Evolutionary conservation across 2,113 vertebrate genomes (phyloP).

Genomic region (Caranx ignobilis): DNA sequence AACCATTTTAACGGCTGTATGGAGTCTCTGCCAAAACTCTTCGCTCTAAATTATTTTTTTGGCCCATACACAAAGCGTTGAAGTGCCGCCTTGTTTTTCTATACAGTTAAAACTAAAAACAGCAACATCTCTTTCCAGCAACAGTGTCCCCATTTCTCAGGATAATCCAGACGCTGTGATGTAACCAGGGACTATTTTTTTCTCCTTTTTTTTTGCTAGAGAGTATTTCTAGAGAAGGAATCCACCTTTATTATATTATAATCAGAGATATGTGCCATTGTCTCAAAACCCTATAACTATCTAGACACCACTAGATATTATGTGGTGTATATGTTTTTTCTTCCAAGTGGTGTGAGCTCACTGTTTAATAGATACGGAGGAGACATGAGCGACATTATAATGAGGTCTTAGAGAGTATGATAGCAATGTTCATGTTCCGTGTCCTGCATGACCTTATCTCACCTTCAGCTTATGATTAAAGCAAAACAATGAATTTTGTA

Average conservation of each 20-base stretch:
- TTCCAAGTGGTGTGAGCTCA: background rate
- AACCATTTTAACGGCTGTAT: background rate
- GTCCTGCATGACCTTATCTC: constrained; percentile 9
- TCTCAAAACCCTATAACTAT: background rate
- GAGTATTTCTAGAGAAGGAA: background rate
- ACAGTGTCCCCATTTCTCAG: background rate
- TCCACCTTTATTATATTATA: background rate
- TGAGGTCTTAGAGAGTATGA: background rate
- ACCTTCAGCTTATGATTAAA: constrained; percentile 14
- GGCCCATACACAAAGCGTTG: background rate
- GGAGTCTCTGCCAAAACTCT: background rate
- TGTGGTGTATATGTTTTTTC: background rate
- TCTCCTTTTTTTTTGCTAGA: too few relatives aligned
- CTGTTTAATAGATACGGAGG: background rate
- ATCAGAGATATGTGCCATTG: background rate
- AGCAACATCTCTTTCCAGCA: background rate
- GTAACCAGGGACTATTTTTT: too few relatives aligned
- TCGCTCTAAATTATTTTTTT: background rate
- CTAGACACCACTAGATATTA: background rate
- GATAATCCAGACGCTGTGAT: background rate
- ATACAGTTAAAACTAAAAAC: background rate
- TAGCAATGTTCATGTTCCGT: background rate
- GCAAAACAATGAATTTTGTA: constrained; percentile 9
- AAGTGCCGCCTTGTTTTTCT: background rate
- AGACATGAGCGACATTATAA: background rate